These are phyloP conservation scores for Drosophila teissieri DNA, from an alignment of 1,140 invertebrate species.

Conservation along the genomic window DNA sequence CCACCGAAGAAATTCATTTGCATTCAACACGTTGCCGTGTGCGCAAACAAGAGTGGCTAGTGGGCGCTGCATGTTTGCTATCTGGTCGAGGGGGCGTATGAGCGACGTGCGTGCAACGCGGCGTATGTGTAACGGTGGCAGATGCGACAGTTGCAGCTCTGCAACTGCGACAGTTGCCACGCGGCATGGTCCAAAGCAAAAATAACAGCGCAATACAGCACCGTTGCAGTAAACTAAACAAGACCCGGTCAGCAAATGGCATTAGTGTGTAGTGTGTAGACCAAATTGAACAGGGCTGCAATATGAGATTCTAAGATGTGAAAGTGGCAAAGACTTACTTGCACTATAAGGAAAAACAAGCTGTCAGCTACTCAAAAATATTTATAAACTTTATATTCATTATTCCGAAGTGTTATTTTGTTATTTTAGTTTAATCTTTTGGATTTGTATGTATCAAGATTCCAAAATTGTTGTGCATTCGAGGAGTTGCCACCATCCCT, in stretches of 20 bases:
- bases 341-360: too few relatives aligned
- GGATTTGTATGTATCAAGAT: too few relatives aligned
- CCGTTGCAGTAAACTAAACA: constrained; percentile 65
- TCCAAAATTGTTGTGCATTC: too few relatives aligned
- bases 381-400: too few relatives aligned
- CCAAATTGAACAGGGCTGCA: constrained; percentile 32
- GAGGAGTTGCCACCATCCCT: constrained; percentile 12
- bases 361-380: too few relatives aligned
- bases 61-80: neutral
- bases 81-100: constrained; percentile 38
- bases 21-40: constrained; percentile 76
- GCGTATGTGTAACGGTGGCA: constrained; percentile 52
- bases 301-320: neutral
- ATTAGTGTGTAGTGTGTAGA: constrained; percentile 21
- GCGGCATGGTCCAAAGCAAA: constrained; percentile 12
- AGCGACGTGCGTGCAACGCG: constrained; percentile 53
- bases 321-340: neutral
- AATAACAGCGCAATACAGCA: constrained; percentile 12
- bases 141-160: constrained; percentile 25
- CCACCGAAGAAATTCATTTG: constrained; percentile 72
- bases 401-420: too few relatives aligned
- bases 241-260: constrained; percentile 32
- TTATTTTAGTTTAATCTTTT: too few relatives aligned
- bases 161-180: constrained; percentile 43
- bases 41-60: constrained; percentile 40